These are phyloP conservation scores for Columba livia DNA, from an alignment of 2,113 vertebrate genomes.

Conservation along the genomic window DNA sequence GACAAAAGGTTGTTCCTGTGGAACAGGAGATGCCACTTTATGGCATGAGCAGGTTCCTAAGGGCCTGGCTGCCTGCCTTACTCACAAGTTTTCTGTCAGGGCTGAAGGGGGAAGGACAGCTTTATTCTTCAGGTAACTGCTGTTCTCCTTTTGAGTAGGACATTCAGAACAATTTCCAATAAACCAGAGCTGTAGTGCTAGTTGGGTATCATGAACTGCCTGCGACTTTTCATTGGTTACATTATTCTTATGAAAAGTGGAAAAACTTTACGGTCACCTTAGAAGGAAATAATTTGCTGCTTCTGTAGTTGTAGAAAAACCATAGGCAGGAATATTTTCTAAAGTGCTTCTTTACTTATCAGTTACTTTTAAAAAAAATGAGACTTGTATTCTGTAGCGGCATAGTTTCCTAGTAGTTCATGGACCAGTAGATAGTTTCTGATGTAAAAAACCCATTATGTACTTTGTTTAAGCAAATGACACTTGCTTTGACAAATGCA, in stretches of 20 bases:
- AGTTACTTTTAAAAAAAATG: slow-evolving; percentile 9
- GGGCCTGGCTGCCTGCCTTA: neutral
- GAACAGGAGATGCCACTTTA: neutral
- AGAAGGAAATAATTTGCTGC: neutral
- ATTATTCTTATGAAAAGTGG: neutral
- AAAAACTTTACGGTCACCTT: neutral
- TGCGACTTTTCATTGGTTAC: neutral
- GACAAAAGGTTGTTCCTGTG: neutral
- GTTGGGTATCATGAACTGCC: neutral
- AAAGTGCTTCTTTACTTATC: slow-evolving; percentile 64
- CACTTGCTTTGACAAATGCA: slow-evolving; percentile 33
- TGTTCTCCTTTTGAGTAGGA: slow-evolving; percentile 41
- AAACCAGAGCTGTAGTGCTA: slow-evolving; percentile 18
- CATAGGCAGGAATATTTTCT: slow-evolving; percentile 46
- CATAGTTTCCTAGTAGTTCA: neutral
- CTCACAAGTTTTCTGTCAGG: neutral
- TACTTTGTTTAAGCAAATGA: slow-evolving; percentile 24
- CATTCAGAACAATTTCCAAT: slow-evolving; percentile 7
- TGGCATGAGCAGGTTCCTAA: neutral
- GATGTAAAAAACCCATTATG: slow-evolving; percentile 48
- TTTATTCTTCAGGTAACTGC: neutral
- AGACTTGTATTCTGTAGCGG: neutral
- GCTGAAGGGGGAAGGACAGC: neutral
- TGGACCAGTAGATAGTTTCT: slow-evolving; percentile 42
- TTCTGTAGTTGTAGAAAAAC: slow-evolving; percentile 21